Conservation (phyloP, 1,140 invertebrate genomes). For the Subanguina moxae region DNA sequence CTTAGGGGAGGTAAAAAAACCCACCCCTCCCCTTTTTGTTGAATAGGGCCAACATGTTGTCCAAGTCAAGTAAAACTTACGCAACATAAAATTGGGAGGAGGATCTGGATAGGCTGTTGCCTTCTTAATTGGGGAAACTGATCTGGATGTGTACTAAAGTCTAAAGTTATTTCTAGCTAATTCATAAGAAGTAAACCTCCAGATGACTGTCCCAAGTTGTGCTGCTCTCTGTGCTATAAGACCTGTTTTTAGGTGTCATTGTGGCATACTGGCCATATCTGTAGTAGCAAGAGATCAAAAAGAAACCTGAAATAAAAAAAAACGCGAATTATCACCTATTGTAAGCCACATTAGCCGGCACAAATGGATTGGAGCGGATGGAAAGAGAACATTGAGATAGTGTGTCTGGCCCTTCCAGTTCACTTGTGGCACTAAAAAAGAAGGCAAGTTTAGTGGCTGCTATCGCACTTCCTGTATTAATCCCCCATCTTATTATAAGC, state of each 20-base stretch:
- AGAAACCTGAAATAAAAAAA: not conserved
- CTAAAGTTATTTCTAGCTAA: no score
- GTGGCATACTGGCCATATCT: conserved; percentile 11
- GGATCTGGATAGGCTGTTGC: conserved; percentile 32
- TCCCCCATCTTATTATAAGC: no score
- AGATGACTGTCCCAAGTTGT: conserved; percentile 47
- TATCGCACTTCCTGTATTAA: no score
- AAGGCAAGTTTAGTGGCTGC: no score
- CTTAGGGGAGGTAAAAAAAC: no score
- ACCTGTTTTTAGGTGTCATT: conserved; percentile 29
- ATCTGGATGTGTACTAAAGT: conserved; percentile 41
- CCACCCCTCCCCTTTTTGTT: no score
- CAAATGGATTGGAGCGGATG: conserved; percentile 28
- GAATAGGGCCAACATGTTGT: no score
- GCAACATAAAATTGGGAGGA: conserved; percentile 39
- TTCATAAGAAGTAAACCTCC: no score
- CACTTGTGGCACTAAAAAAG: conserved; percentile 20
- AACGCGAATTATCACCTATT: no score
- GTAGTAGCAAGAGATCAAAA: not conserved
- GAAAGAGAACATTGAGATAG: conserved; percentile 47
- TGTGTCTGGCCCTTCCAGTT: conserved; percentile 33
- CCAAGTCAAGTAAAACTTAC: no score
- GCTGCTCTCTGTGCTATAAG: conserved; percentile 44
- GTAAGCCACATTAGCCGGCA: conserved; percentile 4
- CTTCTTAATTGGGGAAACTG: conserved; percentile 45